Conservation (phyloP, 2,888 invertebrate genomes). For the Zaprionus bogoriensis region DNA sequence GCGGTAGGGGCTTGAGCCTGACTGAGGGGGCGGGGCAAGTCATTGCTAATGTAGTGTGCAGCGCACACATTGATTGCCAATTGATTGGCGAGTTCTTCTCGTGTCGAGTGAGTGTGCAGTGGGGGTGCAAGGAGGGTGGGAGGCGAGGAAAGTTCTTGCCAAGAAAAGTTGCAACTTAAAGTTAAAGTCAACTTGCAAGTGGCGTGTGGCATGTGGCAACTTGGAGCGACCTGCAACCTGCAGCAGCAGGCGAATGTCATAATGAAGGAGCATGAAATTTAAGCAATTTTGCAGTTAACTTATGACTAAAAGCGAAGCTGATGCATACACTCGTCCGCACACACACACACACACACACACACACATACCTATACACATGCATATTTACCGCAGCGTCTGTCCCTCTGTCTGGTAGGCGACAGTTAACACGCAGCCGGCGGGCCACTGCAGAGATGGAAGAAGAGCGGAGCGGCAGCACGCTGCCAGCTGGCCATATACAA, state of each 20-base stretch:
- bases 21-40: background rate
- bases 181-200: constrained; percentile 20
- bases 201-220: background rate
- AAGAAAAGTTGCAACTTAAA: constrained; percentile 16
- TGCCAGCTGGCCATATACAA: background rate
- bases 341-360: background rate
- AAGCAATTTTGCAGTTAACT: constrained; percentile 49
- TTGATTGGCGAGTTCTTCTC: constrained; percentile 46
- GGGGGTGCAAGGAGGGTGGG: background rate
- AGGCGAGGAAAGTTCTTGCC: background rate
- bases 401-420: constrained; percentile 36
- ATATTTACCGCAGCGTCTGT: constrained; percentile 41
- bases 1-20: background rate
- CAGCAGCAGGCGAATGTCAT: constrained; percentile 13
- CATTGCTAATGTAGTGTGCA: constrained; percentile 40
- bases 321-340: background rate
- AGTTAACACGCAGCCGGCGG: constrained; percentile 40
- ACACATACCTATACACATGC: constrained; percentile 13
- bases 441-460: constrained; percentile 41
- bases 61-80: constrained; percentile 62
- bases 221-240: background rate
- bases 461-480: background rate
- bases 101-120: too few relatives aligned
- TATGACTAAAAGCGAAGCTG: constrained; percentile 35
- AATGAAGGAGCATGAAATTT: constrained; percentile 31